Base-by-base conservation (phyloP, 2,888 invertebrate genomes). In the Plebejus argus region DNA sequence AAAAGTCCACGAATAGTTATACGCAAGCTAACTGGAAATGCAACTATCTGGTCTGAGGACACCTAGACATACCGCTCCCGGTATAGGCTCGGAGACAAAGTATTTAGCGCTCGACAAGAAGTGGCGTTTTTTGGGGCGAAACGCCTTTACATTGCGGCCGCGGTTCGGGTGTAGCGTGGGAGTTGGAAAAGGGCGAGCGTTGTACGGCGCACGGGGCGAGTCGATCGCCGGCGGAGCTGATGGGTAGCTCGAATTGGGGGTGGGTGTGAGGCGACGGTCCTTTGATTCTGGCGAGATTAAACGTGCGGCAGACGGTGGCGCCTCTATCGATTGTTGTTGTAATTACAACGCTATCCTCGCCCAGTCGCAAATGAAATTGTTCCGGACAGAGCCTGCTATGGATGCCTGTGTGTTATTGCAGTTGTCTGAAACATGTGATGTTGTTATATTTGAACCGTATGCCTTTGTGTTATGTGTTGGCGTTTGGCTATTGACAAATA, bases 281-380 rank as follows among this genome's bases (percentile, higher is more conserved):
- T 93, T 92, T 92, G 92, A 92, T 93, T 94, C 91, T 89, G 89
- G 91, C 90, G 93, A 94, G 93, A 92, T 92, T 94, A 94, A 93
- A 91, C 94, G 93, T 93, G 94, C 93, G 91, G 92, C 93, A 91
- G 93, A 93, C 94, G 93, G 94, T 92, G 93, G 93, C 93, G 92
- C 91, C 91, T 92, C 91, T 92, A 94, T 94, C 94, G 94, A 94
- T 94, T 94, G 94, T 94, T 94, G 94, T 94, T 92, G 91, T 93
- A 94, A 94, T 94, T 94, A 94, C 92, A 90, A 89, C 92, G 92
- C 92, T 92, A 91, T 94, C 84, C 91, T 93, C 93, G 92, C 91
- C 90, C 94, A 93, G 91, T 93, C 91, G 92, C 93, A 94, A 94
- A 94, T 93, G 93, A 94, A 94, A 94, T 94, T 94, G 93, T 94